A percentile compares a stretch with the other conserved stretches of the same genome.
Conservation (phyloP, 2,888 invertebrate genomes). For the Polyommatus iphigenia region DNA sequence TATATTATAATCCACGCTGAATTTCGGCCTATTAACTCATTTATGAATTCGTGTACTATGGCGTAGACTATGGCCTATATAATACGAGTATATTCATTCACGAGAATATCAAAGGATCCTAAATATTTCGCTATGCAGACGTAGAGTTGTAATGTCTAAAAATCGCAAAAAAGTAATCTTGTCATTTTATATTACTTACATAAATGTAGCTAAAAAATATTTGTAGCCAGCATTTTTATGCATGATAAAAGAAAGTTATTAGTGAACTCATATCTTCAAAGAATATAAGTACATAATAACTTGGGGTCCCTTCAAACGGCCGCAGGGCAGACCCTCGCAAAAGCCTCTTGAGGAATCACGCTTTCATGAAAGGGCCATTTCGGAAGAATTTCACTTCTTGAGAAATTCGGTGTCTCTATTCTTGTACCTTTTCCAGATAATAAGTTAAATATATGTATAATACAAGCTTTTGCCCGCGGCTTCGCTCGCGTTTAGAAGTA, state of each 20-base stretch:
- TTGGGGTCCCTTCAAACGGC: constrained; percentile 16
- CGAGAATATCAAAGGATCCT: neutral
- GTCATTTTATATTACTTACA: too few species aligned
- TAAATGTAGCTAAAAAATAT: neutral
- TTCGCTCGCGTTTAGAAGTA: too few species aligned
- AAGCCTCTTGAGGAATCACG: constrained; percentile 25
- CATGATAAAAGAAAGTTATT: constrained; percentile 13
- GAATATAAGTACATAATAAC: neutral
- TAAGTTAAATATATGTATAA: neutral
- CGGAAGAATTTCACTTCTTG: constrained; percentile 9
- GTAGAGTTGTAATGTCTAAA: too few species aligned
- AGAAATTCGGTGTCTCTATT: neutral
- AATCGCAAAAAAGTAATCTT: too few species aligned
- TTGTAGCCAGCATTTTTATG: neutral
- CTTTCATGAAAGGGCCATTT: constrained; percentile 10
- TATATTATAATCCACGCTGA: neutral
- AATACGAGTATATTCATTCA: neutral
- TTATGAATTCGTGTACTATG: neutral
- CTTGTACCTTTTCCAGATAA: neutral
- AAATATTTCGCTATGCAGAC: neutral
- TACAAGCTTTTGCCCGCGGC: too few species aligned
- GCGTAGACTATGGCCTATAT: too few species aligned
- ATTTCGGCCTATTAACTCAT: neutral
- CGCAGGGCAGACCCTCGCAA: constrained; percentile 17
- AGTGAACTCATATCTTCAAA: neutral